Percentiles rank a stretch among this genome's conserved stretches.
These are phyloP conservation scores for Eudasyphora cyanicolor DNA, from an alignment of 2,888 invertebrate species.

Conservation along the genomic window DNA sequence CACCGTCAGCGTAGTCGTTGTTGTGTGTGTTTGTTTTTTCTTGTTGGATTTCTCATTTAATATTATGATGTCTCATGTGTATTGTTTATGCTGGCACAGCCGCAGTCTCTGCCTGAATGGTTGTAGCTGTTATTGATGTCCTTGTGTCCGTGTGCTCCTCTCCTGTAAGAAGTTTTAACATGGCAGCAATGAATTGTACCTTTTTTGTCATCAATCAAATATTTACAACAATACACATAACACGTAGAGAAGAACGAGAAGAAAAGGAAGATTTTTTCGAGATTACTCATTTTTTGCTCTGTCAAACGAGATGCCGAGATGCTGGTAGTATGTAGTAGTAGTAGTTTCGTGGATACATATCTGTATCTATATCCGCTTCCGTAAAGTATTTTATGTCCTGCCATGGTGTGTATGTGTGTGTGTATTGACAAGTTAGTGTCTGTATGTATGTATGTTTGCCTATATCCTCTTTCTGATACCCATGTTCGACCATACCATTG, in stretches of 20 bases:
- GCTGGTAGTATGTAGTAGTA: background rate
- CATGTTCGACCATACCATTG: background rate
- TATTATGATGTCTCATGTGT: constrained; percentile 52
- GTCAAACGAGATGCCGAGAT: background rate
- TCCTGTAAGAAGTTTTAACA: background rate
- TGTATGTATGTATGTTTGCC: background rate
- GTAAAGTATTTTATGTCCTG: background rate
- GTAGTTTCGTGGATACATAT: background rate
- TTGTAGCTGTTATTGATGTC: background rate
- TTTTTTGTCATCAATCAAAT: constrained; percentile 63
- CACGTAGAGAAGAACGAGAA: background rate
- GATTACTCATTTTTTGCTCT: constrained; percentile 25
- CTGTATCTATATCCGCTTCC: background rate
- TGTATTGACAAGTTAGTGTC: background rate
- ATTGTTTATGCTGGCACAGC: constrained; percentile 39
- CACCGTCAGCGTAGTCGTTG: background rate
- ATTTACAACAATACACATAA: constrained; percentile 40
- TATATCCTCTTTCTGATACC: background rate
- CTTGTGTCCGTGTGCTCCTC: background rate
- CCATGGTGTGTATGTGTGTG: background rate
- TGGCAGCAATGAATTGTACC: constrained; percentile 32
- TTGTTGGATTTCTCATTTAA: constrained; percentile 45
- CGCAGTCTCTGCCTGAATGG: background rate
- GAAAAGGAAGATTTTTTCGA: constrained; percentile 28
- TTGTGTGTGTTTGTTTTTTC: too few relatives aligned